phyloP scores from a whole-genome alignment of 2,797 vertebrate species.

The Bufotes viridis region DNA sequence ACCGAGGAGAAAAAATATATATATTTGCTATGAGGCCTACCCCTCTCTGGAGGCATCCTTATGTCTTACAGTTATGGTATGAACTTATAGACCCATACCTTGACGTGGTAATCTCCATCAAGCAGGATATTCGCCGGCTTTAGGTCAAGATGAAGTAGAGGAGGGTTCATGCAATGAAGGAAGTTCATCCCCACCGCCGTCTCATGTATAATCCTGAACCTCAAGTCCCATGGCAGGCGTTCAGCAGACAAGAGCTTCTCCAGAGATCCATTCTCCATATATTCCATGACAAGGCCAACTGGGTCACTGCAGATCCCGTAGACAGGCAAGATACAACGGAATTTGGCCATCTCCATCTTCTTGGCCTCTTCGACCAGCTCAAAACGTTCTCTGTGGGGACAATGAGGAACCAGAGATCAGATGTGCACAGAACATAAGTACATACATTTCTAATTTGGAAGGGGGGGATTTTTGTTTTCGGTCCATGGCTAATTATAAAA shows the following conservation, averaged over 20 bases:
- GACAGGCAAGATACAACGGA: conserved; percentile 93
- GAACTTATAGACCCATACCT: conserved; percentile 72
- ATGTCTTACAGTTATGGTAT: background rate
- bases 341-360: conserved; percentile 99
- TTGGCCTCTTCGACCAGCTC: conserved; percentile 94
- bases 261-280: conserved; percentile 96
- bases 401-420: background rate
- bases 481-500: no score
- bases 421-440: no score
- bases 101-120: conserved; percentile 96
- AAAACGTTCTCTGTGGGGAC: conserved; percentile 82
- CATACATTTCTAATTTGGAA: no score
- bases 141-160: conserved; percentile 94
- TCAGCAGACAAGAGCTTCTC: conserved; percentile 90
- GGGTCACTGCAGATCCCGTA: conserved; percentile 95
- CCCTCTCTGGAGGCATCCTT: no score
- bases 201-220: conserved; percentile 95
- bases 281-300: conserved; percentile 96
- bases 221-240: conserved; percentile 92
- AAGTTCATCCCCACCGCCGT: conserved; percentile 98
- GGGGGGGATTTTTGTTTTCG: no score
- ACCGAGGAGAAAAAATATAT: no score
- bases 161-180: conserved; percentile 95
- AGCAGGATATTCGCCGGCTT: conserved; percentile 98
- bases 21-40: no score